phyloP scores from a whole-genome alignment of 2,888 invertebrate genomes.

The Diogma glabrata region DNA sequence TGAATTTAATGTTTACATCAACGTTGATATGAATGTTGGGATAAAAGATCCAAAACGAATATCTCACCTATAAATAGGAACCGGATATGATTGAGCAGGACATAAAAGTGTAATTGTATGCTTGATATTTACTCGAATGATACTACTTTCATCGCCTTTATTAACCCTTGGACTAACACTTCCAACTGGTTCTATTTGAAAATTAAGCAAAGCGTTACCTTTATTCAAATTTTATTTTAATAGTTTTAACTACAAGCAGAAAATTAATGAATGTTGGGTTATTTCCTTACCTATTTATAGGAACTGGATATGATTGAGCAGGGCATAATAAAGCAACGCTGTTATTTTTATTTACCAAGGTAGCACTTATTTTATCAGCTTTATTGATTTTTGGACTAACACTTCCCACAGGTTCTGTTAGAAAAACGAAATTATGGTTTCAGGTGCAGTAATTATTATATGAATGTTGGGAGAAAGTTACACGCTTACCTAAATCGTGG shows the following conservation, averaged over 20 bases:
- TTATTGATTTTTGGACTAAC: constrained; percentile 58
- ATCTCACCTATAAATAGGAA: constrained; percentile 60
- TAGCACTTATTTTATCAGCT: constrained; percentile 48
- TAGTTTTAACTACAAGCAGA: constrained; percentile 17
- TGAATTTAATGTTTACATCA: no score
- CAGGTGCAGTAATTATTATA: not conserved
- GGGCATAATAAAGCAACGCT: constrained; percentile 51
- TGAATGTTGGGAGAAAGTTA: constrained; percentile 8
- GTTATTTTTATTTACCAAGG: constrained; percentile 42
- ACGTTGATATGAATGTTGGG: constrained; percentile 18
- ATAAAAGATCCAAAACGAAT: constrained; percentile 31
- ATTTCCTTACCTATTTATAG: constrained; percentile 46
- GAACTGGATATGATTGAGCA: constrained; percentile 58
- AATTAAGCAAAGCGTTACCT: not conserved
- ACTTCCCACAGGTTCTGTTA: constrained; percentile 59
- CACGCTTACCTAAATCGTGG: constrained; percentile 57
- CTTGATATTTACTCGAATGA: constrained; percentile 31
- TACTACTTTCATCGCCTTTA: constrained; percentile 24
- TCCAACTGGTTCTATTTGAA: constrained; percentile 42
- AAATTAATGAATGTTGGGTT: constrained; percentile 38
- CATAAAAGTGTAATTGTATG: constrained; percentile 50
- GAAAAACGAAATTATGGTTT: constrained; percentile 13
- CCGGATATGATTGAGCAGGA: constrained; percentile 59
- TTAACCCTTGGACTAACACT: constrained; percentile 45
- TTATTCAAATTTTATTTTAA: not conserved